Percentiles rank a stretch among this genome's conserved stretches.
phyloP scores from a whole-genome alignment of 2,888 invertebrate species.

The Xylota sylvarum region DNA sequence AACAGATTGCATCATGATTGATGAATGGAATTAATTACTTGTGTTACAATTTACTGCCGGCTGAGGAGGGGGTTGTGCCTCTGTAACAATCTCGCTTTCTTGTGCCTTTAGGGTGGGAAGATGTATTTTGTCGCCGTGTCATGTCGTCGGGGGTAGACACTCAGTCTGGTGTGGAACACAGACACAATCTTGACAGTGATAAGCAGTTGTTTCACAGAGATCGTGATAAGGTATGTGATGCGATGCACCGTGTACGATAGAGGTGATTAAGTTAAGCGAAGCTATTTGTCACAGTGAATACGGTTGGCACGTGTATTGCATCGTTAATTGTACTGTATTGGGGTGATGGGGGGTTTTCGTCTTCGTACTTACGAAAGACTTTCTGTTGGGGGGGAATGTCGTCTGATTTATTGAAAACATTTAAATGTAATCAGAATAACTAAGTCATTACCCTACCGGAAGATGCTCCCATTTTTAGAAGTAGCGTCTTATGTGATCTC shows the following conservation, averaged over 20 bases:
- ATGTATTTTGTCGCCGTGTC: constrained; percentile 34
- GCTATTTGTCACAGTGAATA: constrained; percentile 38
- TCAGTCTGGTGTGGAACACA: constrained; percentile 52
- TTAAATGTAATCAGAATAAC: too few relatives aligned
- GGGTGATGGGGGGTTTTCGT: neutral
- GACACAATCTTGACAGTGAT: constrained; percentile 65
- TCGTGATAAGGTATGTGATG: constrained; percentile 48
- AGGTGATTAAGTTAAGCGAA: constrained; percentile 44
- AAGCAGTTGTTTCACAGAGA: constrained; percentile 49
- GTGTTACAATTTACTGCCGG: constrained; percentile 57
- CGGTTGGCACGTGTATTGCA: constrained; percentile 26
- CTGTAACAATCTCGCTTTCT: neutral
- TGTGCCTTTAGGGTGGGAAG: neutral
- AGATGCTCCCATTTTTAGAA: too few relatives aligned
- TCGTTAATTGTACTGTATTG: neutral
- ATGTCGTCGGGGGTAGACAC: constrained; percentile 51
- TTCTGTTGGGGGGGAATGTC: neutral
- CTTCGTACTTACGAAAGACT: neutral
- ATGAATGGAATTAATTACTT: constrained; percentile 72
- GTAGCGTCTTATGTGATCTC: too few relatives aligned
- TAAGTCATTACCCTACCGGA: too few relatives aligned
- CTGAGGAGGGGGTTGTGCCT: constrained; percentile 24
- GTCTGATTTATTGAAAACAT: neutral
- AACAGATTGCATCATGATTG: constrained; percentile 67
- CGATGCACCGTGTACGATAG: constrained; percentile 31